A percentile compares a stretch with the other conserved stretches of the same genome.
These are phyloP conservation scores for Mus musculus DNA, from an alignment of 2,113 vertebrate genomes.

Conservation along the genomic window GRCm39 chr10:99143501-99144000, in stretches of 20 bases:
- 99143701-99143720: background rate
- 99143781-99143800: background rate
- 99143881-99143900: background rate
- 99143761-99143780: background rate
- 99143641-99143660: background rate
- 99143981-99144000: background rate
- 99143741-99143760: background rate
- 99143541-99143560: no score
- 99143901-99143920: background rate
- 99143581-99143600: background rate
- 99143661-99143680: background rate
- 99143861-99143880: background rate
- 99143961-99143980: background rate
- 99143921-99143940: slow-evolving; percentile 34
- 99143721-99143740: background rate
- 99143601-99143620: background rate
- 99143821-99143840: background rate
- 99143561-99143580: background rate
- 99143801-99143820: background rate
- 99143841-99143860: background rate
- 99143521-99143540: no score
- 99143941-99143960: background rate
- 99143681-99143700: background rate
- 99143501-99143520: background rate
- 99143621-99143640: background rate